Conservation (phyloP, 2,797 vertebrate genomes). For the Alca torda region DNA sequence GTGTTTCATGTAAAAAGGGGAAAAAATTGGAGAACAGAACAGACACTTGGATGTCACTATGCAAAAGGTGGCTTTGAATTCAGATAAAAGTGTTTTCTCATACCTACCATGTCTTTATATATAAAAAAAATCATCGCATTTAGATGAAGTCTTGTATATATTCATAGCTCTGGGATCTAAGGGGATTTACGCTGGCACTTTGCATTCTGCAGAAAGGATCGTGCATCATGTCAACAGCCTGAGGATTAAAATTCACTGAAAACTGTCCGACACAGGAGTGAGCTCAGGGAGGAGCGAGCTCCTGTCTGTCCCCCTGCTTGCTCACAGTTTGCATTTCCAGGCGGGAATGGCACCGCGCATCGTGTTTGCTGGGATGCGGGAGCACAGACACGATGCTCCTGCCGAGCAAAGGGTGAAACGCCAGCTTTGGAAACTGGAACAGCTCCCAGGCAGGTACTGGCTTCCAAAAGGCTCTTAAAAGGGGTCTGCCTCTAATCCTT, state of each 20-base stretch:
- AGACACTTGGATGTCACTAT: neutral
- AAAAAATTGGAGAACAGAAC: neutral
- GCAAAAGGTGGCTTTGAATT: slow-evolving; percentile 26
- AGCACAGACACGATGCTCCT: neutral
- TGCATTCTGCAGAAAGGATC: neutral
- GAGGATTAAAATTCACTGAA: neutral
- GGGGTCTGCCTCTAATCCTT: neutral
- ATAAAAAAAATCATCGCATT: neutral
- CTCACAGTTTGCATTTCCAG: neutral
- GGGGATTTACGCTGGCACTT: neutral
- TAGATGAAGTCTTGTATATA: neutral
- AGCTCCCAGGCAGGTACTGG: neutral
- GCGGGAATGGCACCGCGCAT: accelerated
- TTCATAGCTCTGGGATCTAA: neutral
- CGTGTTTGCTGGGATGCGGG: neutral
- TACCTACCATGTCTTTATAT: neutral
- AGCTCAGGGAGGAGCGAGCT: neutral
- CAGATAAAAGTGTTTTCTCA: neutral
- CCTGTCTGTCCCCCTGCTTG: neutral
- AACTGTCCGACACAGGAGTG: neutral
- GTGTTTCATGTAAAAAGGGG: neutral
- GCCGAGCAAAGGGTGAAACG: neutral
- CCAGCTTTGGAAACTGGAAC: neutral
- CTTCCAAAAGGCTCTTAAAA: neutral
- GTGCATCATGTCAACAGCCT: neutral